These are phyloP conservation scores for Dolichoris vasculosae DNA, from an alignment of 1,140 invertebrate genomes.

Conservation along the genomic window DNA sequence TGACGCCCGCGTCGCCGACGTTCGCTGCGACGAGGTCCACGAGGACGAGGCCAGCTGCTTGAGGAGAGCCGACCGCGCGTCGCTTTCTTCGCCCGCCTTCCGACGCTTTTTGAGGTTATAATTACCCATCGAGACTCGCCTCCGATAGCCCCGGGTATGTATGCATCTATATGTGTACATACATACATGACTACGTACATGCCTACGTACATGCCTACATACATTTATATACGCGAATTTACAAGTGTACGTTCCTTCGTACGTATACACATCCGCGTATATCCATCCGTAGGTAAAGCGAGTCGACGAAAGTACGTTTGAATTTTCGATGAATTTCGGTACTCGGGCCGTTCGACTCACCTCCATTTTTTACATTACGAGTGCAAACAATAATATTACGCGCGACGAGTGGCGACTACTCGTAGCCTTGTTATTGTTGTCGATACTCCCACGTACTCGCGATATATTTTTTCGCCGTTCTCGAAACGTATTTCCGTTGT, in stretches of 20 bases:
- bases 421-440: neutral
- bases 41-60: neutral
- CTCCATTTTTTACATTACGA: constrained; percentile 3
- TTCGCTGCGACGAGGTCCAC: neutral
- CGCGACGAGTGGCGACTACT: neutral
- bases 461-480: too few relatives aligned
- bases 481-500: neutral
- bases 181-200: too few relatives aligned
- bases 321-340: neutral
- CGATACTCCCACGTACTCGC: neutral
- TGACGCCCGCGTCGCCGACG: neutral
- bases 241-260: too few relatives aligned
- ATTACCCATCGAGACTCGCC: constrained; percentile 21
- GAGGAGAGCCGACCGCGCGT: neutral
- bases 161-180: too few relatives aligned
- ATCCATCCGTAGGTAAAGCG: neutral
- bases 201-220: too few relatives aligned
- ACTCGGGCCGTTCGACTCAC: neutral
- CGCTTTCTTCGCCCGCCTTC: neutral
- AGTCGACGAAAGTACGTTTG: neutral
- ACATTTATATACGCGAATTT: too few relatives aligned
- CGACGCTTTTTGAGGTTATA: constrained; percentile 47
- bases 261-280: neutral
- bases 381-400: neutral
- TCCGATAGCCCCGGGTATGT: constrained; percentile 23